These are phyloP conservation scores for Sminthurides aquaticus DNA, from an alignment of 2,888 invertebrate genomes.

Conservation along the genomic window DNA sequence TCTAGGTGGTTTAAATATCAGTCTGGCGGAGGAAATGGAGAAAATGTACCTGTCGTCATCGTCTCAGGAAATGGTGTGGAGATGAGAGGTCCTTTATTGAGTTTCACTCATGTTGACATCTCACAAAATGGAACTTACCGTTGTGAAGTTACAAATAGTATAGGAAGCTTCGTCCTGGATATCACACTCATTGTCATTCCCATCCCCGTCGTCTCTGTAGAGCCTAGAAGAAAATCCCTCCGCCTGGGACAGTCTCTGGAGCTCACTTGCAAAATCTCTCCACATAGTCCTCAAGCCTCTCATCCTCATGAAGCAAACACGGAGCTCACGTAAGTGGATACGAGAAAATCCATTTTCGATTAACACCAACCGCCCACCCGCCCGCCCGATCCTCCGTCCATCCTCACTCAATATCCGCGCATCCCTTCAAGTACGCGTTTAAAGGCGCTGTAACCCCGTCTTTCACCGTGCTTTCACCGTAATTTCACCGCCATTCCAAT, in stretches of 20 bases:
- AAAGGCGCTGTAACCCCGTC: too few relatives aligned
- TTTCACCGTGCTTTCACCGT: neutral
- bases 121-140: constrained; percentile 35
- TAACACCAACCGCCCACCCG: neutral
- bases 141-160: constrained; percentile 31
- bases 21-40: constrained; percentile 9
- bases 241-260: constrained; percentile 31
- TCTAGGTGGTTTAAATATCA: constrained; percentile 34
- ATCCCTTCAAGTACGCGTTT: too few relatives aligned
- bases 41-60: constrained; percentile 25
- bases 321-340: constrained; percentile 23
- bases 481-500: neutral
- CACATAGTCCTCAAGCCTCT: constrained; percentile 1
- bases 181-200: constrained; percentile 22
- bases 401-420: too few relatives aligned
- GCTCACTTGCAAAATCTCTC: constrained; percentile 31
- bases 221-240: constrained; percentile 24
- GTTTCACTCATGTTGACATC: constrained; percentile 23
- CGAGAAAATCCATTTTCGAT: neutral
- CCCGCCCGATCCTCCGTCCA: too few relatives aligned
- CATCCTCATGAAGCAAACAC: constrained; percentile 12
- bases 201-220: constrained; percentile 13
- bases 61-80: constrained; percentile 22
- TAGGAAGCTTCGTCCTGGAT: constrained; percentile 28
- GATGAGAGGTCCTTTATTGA: constrained; percentile 30